These are phyloP conservation scores for Epicauta chinensis DNA, from an alignment of 1,140 invertebrate species.

Conservation along the genomic window DNA sequence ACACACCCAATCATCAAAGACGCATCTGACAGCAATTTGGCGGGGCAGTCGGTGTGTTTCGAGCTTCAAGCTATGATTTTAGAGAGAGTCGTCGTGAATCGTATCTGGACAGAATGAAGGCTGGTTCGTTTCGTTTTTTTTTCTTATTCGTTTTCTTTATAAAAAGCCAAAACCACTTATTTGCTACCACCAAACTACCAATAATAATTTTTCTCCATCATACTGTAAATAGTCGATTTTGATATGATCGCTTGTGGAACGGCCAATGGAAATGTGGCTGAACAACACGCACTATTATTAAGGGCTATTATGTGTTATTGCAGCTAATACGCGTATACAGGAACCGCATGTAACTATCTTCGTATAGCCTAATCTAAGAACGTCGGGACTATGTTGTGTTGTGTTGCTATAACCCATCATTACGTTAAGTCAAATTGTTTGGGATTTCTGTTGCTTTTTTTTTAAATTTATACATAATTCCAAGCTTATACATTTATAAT, in stretches of 20 bases:
- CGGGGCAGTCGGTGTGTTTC: constrained; percentile 19
- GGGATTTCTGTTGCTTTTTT: no score
- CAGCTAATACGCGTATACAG: constrained; percentile 38
- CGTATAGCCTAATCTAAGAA: constrained; percentile 30
- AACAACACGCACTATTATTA: constrained; percentile 40
- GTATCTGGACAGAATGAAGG: constrained; percentile 10
- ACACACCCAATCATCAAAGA: constrained; percentile 36
- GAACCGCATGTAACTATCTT: constrained; percentile 30
- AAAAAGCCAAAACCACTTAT: constrained; percentile 27
- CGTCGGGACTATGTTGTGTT: constrained; percentile 19
- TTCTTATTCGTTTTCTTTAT: no score
- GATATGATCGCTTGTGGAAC: constrained; percentile 31
- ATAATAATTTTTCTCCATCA: constrained; percentile 41
- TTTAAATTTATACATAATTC: no score
- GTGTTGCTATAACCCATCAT: constrained; percentile 27
- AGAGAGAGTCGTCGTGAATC: constrained; percentile 32
- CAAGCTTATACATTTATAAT: no score
- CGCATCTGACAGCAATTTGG: constrained; percentile 38
- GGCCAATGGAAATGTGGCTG: constrained; percentile 32
- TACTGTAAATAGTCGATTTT: constrained; percentile 38
- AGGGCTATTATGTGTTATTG: constrained; percentile 42
- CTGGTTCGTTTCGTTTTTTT: no score
- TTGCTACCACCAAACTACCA: constrained; percentile 30
- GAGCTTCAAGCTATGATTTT: constrained; percentile 33
- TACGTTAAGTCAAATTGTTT: constrained; percentile 31